A percentile compares a stretch with the other conserved stretches of the same genome.
Conservation (phyloP, 2,113 vertebrate species). For the Camelus dromedarius region DNA sequence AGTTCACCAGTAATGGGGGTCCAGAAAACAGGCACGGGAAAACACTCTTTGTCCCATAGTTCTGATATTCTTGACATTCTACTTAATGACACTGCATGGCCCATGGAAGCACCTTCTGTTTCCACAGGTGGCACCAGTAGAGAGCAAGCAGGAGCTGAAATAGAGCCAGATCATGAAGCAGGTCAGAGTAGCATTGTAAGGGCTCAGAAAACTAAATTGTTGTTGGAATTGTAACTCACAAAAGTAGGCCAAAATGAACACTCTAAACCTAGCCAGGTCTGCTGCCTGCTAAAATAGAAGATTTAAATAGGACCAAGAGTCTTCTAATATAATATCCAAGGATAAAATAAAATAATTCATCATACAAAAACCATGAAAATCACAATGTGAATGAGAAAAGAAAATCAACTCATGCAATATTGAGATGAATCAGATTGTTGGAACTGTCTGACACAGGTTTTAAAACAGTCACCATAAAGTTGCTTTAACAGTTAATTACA, state of each 20-base stretch:
- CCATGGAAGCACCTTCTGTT: background rate
- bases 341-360: background rate
- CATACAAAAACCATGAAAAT: background rate
- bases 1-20: background rate
- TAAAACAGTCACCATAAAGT: background rate
- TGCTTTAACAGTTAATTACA: background rate
- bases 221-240: conserved; percentile 10
- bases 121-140: background rate
- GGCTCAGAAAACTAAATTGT: background rate
- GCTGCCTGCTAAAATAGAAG: background rate
- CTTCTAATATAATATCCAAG: background rate
- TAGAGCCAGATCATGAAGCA: background rate
- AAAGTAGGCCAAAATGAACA: conserved; percentile 7
- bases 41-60: background rate
- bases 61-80: background rate
- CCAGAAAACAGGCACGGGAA: background rate
- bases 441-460: background rate
- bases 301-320: conserved; percentile 16
- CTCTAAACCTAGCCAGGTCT: background rate
- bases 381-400: conserved; percentile 2
- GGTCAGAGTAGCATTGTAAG: background rate
- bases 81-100: background rate
- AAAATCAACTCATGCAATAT: background rate
- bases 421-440: background rate
- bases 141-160: background rate